Conservation (phyloP, 2,113 vertebrate species). For the Octodon degus region DNA sequence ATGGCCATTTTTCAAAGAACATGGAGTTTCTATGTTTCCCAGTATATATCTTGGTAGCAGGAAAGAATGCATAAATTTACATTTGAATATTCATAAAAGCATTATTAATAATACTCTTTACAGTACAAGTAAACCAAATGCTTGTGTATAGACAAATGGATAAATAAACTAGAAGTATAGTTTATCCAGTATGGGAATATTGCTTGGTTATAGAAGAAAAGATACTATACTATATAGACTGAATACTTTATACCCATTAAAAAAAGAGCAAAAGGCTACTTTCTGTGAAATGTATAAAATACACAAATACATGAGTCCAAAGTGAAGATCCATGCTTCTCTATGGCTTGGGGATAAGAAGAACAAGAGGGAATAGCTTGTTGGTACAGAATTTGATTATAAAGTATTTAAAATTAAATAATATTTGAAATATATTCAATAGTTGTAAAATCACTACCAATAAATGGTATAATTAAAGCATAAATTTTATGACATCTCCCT, state of each 20-base stretch:
- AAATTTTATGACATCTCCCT: neutral
- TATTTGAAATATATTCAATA: neutral
- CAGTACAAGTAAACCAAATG: neutral
- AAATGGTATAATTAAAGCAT: neutral
- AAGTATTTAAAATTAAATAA: neutral
- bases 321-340: neutral
- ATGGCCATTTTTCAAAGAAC: neutral
- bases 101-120: neutral
- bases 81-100: neutral
- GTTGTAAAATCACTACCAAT: accelerated
- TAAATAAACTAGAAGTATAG: neutral
- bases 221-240: neutral
- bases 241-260: too few relatives aligned
- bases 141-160: neutral
- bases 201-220: neutral
- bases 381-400: neutral
- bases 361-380: neutral
- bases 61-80: neutral
- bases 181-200: neutral
- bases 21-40: neutral
- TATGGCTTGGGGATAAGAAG: neutral
- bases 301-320: neutral
- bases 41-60: neutral
- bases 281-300: neutral
- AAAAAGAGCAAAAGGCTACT: too few relatives aligned